phyloP scores from a whole-genome alignment of 2,888 invertebrate species.

The Eretmocerus hayati region DNA sequence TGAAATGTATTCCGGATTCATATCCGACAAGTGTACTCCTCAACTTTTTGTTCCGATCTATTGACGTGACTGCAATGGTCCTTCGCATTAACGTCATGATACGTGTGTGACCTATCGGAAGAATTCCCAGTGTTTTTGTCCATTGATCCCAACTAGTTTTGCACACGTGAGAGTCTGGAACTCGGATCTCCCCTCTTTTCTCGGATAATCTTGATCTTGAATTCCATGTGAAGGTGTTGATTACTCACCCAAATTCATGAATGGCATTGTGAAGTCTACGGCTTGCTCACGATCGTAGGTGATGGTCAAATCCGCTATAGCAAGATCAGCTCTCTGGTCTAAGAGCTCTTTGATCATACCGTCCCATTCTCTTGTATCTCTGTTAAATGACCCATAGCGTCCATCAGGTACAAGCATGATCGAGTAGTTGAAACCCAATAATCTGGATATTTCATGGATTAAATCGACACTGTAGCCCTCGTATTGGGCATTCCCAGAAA shows the following conservation, averaged over 20 bases:
- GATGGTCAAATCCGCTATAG: constrained; percentile 95
- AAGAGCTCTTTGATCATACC: constrained; percentile 83
- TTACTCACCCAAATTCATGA: constrained; percentile 88
- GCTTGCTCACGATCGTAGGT: constrained; percentile 89
- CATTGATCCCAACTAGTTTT: too few species aligned
- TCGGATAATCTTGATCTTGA: too few species aligned
- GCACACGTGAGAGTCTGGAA: too few species aligned
- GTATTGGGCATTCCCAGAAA: constrained; percentile 85
- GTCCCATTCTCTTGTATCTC: constrained; percentile 83
- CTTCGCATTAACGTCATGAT: too few species aligned
- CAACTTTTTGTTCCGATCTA: too few species aligned
- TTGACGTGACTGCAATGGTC: too few species aligned
- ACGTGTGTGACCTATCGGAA: too few species aligned
- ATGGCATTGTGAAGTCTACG: constrained; percentile 77
- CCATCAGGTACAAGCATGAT: constrained; percentile 81
- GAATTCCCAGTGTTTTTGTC: too few species aligned
- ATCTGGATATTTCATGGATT: constrained; percentile 82
- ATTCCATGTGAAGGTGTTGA: too few species aligned
- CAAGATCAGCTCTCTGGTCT: constrained; percentile 88
- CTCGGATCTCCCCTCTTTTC: too few species aligned
- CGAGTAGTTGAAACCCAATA: constrained; percentile 82
- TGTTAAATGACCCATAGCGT: constrained; percentile 74
- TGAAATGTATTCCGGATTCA: too few species aligned
- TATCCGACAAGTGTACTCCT: too few species aligned
- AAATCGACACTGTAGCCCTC: constrained; percentile 94